phyloP scores from a whole-genome alignment of 2,888 invertebrate species.

The Dendrolimus pini region DNA sequence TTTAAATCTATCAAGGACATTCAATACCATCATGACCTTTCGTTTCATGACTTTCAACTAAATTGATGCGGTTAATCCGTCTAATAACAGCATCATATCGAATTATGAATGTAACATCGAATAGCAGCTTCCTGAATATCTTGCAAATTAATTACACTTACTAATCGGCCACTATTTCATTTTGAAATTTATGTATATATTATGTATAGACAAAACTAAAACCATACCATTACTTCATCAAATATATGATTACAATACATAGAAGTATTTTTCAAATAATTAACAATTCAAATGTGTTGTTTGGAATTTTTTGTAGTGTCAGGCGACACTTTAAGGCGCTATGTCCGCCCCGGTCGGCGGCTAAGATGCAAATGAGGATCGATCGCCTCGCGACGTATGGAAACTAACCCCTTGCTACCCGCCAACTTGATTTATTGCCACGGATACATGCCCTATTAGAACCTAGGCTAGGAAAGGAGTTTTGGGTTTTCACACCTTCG shows the following conservation, averaged over 20 bases:
- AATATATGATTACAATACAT: neutral
- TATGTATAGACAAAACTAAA: too few species aligned
- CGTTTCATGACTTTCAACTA: too few species aligned
- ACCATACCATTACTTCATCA: too few species aligned
- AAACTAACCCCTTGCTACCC: conserved; percentile 74
- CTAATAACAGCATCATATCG: too few species aligned
- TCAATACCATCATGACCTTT: too few species aligned
- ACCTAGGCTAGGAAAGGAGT: conserved; percentile 18
- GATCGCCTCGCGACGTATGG: conserved; percentile 66
- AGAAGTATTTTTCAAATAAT: conserved; percentile 27
- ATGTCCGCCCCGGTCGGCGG: conserved; percentile 62
- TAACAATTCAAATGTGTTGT: conserved; percentile 64
- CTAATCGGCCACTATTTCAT: too few species aligned
- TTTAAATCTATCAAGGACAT: too few species aligned
- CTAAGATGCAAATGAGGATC: conserved; percentile 72
- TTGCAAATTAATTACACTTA: too few species aligned
- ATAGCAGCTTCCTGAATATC: too few species aligned
- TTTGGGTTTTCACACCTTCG: neutral
- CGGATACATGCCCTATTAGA: conserved; percentile 62
- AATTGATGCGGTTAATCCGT: too few species aligned
- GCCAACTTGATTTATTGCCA: conserved; percentile 69
- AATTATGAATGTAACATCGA: too few species aligned
- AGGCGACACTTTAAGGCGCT: conserved; percentile 69
- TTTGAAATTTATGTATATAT: too few species aligned
- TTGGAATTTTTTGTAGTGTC: conserved; percentile 48